These are phyloP conservation scores for Odontophorus gujanensis DNA, from an alignment of 2,113 vertebrate species.

Conservation along the genomic window DNA sequence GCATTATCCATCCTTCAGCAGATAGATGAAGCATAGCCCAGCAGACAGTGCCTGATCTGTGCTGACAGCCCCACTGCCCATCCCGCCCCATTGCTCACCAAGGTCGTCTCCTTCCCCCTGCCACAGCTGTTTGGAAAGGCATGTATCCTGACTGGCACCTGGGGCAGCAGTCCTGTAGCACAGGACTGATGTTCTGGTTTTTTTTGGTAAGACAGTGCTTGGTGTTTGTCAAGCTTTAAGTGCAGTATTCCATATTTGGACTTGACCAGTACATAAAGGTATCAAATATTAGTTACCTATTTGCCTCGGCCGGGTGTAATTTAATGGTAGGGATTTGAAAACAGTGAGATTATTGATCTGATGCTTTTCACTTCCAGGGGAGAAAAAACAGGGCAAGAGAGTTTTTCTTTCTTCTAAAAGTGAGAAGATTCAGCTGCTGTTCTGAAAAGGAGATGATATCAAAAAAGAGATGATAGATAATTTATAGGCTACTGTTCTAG, in stretches of 20 bases:
- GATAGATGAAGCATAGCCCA: not conserved
- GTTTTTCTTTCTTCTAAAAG: not conserved
- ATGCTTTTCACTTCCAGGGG: not conserved
- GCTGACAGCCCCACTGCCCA: not conserved
- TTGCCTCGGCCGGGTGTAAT: not conserved
- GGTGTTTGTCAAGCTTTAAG: not conserved
- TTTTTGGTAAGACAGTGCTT: not conserved
- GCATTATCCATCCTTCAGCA: not conserved
- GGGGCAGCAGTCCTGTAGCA: not conserved
- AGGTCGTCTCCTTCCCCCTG: not conserved
- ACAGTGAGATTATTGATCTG: fast-evolving
- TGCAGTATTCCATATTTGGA: not conserved
- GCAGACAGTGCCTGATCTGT: not conserved
- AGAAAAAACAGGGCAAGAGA: not conserved
- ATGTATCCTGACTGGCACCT: not conserved
- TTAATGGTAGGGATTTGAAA: not conserved
- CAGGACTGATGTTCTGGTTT: not conserved
- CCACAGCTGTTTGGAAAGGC: not conserved
- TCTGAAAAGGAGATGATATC: not conserved
- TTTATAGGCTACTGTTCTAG: not conserved
- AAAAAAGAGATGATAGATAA: not conserved
- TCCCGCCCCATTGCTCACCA: not conserved
- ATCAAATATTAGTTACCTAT: not conserved
- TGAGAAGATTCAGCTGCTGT: not conserved
- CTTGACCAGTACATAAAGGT: not conserved